Base-by-base conservation (phyloP, 2,113 vertebrate genomes). In the Polypterus senegalus region DNA sequence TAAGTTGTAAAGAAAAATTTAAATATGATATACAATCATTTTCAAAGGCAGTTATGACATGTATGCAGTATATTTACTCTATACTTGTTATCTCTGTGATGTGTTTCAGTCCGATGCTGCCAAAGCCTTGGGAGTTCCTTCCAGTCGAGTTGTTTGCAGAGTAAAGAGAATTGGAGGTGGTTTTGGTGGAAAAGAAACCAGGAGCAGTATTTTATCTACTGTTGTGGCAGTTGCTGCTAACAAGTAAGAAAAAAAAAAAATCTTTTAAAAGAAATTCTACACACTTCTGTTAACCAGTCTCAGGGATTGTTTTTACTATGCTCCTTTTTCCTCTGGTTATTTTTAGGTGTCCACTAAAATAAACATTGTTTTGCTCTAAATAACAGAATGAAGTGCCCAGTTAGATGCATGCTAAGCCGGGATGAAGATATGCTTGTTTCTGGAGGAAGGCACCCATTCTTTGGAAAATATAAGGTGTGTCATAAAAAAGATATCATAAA, bases 121-220 rank as follows among this genome's bases (percentile, higher is more conserved):
- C 48, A 85, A 78, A 46, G 89, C 81, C 3, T 47, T 99, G 67
- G 93, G 92, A 2, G 76, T 99, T 5, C 86, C 94, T 4, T 77
- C 75, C 5, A 99, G 89, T 68, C 73, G 86, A 1, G 65, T 99
- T 66, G 69, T 91, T 60, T 90, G 94, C 56, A 81, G 91, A 48
- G 92, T 99, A 62, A 98, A 98, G 78, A 85, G 96, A 76, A 85
- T 98, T 81, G 96, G 96, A 46, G 96, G 96, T 64, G 95, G 91
- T 61, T 99, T 99, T 62, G 95, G 96, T 9, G 96, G 96, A n/a
- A 98, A 99, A 70, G 96, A 98, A 70, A 86, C 83, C 2, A 81
- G 92, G 7, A 87, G 70, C 65, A 88, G 79, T 0, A 0, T 92
- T 49, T 27, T 99, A 58, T 82, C 92, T 11, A 91, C 89, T 0